Base-by-base conservation (phyloP, 2,888 invertebrate genomes). In the Xestia xanthographa region DNA sequence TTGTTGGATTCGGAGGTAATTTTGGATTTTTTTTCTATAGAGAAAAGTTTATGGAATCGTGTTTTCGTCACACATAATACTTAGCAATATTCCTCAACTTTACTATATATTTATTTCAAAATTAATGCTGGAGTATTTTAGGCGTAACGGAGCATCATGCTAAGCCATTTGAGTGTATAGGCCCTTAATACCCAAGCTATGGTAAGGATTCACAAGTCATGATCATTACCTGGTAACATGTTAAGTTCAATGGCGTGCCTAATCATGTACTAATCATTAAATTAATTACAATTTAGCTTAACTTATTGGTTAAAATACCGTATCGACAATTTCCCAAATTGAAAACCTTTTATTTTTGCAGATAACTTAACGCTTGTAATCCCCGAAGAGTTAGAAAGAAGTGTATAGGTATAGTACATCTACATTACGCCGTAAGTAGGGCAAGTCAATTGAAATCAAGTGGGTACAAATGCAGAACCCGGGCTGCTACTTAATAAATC, bases 151-250 rank as follows among this genome's bases (percentile, higher is more conserved):
- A n/a, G n/a, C n/a, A n/a, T n/a, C n/a, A n/a, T n/a, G n/a, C n/a
- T n/a, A n/a, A n/a, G n/a, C n/a, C n/a, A n/a, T n/a, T n/a, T n/a
- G n/a, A n/a, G n/a, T n/a, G n/a, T n/a, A n/a, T n/a, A n/a, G n/a
- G n/a, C n/a, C n/a, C n/a, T n/a, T 84, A 81, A 88, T 86, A 85
- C 74, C 65, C 38, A 82, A 81, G 71, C 72, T 82, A 80, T 75
- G 83, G 75, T 75, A 75, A 76, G 70, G 72, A 79, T 69, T 69
- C 70, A 71, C 79, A 75, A 87, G 81, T 88, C 88, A 89, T 85
- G 80, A 82, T 82, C 75, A 79, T 77, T 81, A 82, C 83, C 75
- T 78, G 79, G 71, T 72, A 75, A 79, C 62, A 67, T 72, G 67
- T 65, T 72, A 45, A 69, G 62, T 60, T 77, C 80, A 87, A 87